Evolutionary conservation across 2,113 vertebrate species (phyloP).

Genomic region (Laticauda colubrina): DNA sequence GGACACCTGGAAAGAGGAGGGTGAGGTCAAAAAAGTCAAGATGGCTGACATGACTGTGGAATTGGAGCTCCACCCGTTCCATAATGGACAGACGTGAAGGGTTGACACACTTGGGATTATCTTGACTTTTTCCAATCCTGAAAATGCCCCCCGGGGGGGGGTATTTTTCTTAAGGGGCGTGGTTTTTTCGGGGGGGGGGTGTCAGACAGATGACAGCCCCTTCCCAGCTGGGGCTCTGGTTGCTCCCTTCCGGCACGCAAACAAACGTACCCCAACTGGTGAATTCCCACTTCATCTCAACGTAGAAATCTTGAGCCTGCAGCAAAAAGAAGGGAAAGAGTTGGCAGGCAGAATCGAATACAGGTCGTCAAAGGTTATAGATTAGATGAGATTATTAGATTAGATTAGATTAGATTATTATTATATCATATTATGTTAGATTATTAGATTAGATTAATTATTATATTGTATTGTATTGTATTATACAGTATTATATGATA

Average conservation of each 20-base stretch:
- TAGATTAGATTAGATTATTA: no score
- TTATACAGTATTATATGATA: no score
- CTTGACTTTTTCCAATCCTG: background rate
- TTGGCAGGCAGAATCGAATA: background rate
- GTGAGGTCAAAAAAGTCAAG: background rate
- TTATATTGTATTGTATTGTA: no score
- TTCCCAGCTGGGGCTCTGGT: background rate
- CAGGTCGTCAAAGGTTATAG: no score
- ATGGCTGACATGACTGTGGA: background rate
- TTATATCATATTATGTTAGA: no score
- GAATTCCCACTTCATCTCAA: constrained; percentile 99
- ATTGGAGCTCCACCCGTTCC: background rate
- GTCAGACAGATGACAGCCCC: background rate
- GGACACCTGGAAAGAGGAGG: background rate
- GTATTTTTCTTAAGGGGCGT: background rate
- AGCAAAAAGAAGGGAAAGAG: background rate
- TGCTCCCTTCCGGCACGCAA: background rate
- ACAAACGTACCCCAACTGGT: constrained; percentile 91
- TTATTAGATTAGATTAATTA: no score
- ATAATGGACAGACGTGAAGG: background rate
- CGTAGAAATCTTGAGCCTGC: constrained; percentile 95
- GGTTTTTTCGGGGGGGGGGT: background rate
- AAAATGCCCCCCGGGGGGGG: background rate
- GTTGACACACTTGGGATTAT: background rate
- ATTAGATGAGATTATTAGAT: no score